These are phyloP conservation scores for Amiota communis DNA, from an alignment of 2,888 invertebrate species.

Conservation along the genomic window DNA sequence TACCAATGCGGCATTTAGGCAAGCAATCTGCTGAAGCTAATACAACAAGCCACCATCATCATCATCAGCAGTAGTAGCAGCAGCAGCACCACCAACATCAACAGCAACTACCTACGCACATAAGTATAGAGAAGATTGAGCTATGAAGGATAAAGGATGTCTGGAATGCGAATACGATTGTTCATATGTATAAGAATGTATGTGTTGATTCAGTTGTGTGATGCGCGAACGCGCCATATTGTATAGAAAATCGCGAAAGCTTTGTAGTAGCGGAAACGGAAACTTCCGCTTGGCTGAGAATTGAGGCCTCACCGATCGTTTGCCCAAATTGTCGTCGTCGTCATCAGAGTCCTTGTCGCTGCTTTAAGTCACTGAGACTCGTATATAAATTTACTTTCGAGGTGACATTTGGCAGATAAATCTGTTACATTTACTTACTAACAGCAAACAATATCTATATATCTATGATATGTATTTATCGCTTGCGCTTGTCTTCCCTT, in stretches of 20 bases:
- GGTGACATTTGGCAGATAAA: constrained; percentile 68
- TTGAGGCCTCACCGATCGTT: not conserved
- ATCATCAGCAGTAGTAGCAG: not conserved
- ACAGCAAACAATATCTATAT: constrained; percentile 50
- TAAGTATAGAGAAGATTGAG: too few species aligned
- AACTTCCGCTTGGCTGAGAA: constrained; percentile 6
- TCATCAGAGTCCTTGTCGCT: not conserved
- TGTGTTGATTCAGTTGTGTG: not conserved
- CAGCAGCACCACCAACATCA: too few species aligned
- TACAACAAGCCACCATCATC: constrained; percentile 3
- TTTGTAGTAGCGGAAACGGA: constrained; percentile 4
- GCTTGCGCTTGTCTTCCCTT: constrained; percentile 29
- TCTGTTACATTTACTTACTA: constrained; percentile 51
- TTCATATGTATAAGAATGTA: too few species aligned
- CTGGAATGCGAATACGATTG: too few species aligned
- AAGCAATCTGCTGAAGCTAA: constrained; percentile 17
- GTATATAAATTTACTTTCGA: constrained; percentile 64
- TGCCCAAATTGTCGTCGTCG: not conserved
- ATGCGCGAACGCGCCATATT: not conserved
- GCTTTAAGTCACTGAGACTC: constrained; percentile 6
- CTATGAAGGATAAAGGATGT: too few species aligned
- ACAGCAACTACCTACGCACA: too few species aligned
- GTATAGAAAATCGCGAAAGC: not conserved
- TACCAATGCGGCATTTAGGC: constrained; percentile 11
- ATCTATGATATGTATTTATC: constrained; percentile 49